phyloP scores from a whole-genome alignment of 2,113 vertebrate genomes.

The Nyctereutes procyonoides region DNA sequence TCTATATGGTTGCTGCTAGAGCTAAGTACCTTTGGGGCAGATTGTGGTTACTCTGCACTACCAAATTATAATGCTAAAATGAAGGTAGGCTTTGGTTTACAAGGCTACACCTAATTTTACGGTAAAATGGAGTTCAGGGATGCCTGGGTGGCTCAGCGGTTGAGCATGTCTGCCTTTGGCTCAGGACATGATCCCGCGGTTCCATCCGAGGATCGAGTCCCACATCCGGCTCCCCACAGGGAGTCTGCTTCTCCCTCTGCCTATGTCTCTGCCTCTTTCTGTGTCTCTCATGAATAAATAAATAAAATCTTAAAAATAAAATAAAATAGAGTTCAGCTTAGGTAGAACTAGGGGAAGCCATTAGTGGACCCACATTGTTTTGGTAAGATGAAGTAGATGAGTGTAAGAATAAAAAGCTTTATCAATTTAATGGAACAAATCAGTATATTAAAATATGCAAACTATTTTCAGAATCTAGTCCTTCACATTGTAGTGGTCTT shows the following conservation, averaged over 20 bases:
- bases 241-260: too few relatives aligned
- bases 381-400: slow-evolving; percentile 47
- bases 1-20: slow-evolving; percentile 39
- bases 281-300: too few relatives aligned
- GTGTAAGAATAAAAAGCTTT: slow-evolving; percentile 6
- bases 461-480: slow-evolving; percentile 36
- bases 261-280: too few relatives aligned
- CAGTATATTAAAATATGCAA: not conserved
- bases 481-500: not conserved
- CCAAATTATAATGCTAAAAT: slow-evolving; percentile 41
- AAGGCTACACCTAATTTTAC: slow-evolving; percentile 30
- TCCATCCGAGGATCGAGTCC: too few relatives aligned
- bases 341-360: not conserved
- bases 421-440: not conserved
- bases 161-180: too few relatives aligned
- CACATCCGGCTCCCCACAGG: too few relatives aligned
- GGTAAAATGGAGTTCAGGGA: not conserved
- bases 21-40: slow-evolving; percentile 6
- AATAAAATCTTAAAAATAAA: too few relatives aligned
- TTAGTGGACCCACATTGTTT: not conserved
- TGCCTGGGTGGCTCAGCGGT: too few relatives aligned
- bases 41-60: not conserved
- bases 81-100: slow-evolving; percentile 43
- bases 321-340: not conserved
- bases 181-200: too few relatives aligned